These are phyloP conservation scores for Circaetus gallicus DNA, from an alignment of 2,113 vertebrate genomes.

Conservation along the genomic window DNA sequence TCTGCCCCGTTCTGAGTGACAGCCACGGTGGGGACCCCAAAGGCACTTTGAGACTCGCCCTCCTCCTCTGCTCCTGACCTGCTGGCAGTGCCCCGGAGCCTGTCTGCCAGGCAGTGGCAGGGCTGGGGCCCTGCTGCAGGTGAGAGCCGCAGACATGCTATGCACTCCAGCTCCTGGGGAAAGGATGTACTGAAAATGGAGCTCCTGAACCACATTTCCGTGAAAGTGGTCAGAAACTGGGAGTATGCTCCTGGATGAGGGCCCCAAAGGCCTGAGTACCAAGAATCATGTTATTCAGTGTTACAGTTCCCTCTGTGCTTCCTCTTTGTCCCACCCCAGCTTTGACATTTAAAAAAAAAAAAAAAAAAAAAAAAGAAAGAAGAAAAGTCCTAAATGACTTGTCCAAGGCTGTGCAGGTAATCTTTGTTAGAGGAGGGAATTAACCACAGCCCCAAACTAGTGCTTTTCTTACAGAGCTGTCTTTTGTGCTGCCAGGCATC, in stretches of 20 bases:
- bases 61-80: not conserved
- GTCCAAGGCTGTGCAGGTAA: not conserved
- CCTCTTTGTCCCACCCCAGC: not conserved
- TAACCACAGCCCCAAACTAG: not conserved
- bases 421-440: not conserved
- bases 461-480: not conserved
- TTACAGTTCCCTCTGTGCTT: not conserved
- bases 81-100: not conserved
- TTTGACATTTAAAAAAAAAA: not conserved
- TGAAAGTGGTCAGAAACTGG: not conserved
- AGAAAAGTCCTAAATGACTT: not conserved
- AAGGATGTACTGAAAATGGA: not conserved
- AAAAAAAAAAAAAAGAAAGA: no score
- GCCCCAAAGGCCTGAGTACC: not conserved
- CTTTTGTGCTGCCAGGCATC: not conserved
- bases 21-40: not conserved
- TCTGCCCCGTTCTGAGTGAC: not conserved
- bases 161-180: not conserved
- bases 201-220: not conserved
- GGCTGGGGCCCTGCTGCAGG: not conserved
- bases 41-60: not conserved
- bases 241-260: not conserved
- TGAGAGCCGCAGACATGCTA: rapidly evolving
- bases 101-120: not conserved
- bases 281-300: not conserved